Conservation (phyloP, 2,797 vertebrate species). For the Syndactyla subalaris region DNA sequence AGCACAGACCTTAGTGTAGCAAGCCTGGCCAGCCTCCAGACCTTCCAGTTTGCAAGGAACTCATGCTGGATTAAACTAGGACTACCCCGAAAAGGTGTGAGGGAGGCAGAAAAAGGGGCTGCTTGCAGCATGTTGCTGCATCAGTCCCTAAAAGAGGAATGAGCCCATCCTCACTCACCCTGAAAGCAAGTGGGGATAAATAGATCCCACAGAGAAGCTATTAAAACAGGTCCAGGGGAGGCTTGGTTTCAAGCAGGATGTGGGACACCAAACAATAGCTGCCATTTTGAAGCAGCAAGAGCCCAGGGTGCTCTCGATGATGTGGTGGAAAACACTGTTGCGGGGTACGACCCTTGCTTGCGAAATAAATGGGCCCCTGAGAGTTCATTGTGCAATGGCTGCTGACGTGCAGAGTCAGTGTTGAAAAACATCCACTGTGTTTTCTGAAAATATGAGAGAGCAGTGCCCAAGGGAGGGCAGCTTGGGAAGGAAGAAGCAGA, state of each 20-base stretch:
- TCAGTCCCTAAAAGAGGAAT: neutral
- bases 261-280: neutral
- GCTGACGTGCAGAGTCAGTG: neutral
- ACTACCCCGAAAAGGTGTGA: neutral
- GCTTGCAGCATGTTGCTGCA: neutral
- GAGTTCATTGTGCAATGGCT: constrained; percentile 6
- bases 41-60: neutral
- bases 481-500: neutral
- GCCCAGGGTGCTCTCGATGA: neutral
- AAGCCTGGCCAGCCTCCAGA: neutral
- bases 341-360: neutral
- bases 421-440: neutral
- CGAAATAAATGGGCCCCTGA: neutral
- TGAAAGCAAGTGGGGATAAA: neutral
- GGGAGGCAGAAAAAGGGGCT: neutral
- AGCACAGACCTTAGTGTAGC: neutral
- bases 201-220: neutral
- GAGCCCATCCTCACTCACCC: neutral
- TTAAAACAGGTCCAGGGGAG: neutral
- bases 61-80: neutral
- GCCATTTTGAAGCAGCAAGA: neutral
- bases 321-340: neutral
- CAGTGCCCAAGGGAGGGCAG: neutral
- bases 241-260: neutral
- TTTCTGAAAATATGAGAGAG: constrained; percentile 14